Percentiles rank a stretch among this genome's conserved stretches.
phyloP scores from a whole-genome alignment of 2,113 vertebrate species.

The Desmodus rotundus region DNA sequence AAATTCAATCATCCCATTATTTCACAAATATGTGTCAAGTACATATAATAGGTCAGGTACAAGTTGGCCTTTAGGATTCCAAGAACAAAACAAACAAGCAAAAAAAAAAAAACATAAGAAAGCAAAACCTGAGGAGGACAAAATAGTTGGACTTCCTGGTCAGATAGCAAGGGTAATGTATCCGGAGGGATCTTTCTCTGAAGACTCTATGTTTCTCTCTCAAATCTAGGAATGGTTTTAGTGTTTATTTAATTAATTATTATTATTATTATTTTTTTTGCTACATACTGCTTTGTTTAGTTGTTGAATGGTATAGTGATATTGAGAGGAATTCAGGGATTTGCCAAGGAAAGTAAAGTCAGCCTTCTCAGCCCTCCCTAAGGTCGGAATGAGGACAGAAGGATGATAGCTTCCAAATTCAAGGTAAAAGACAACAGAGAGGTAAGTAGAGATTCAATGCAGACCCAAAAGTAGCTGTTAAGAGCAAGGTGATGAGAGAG shows the following conservation, averaged over 20 bases:
- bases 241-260: neutral
- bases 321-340: neutral
- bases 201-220: neutral
- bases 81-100: neutral
- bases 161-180: neutral
- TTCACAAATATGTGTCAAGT: neutral
- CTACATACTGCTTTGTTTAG: neutral
- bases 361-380: neutral
- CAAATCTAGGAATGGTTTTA: neutral
- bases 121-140: neutral
- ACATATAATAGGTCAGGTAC: neutral
- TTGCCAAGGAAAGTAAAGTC: neutral
- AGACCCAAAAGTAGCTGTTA: neutral
- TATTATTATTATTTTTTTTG: neutral
- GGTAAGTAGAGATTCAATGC: neutral
- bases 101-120: neutral
- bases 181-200: neutral
- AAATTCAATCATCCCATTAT: neutral
- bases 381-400: neutral
- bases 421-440: neutral
- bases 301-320: neutral
- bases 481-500: neutral
- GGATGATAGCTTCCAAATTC: fast-evolving
- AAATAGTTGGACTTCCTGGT: neutral
- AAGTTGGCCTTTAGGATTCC: neutral